Conservation (phyloP, 2,797 vertebrate genomes). For the Rachycentron canadum region DNA sequence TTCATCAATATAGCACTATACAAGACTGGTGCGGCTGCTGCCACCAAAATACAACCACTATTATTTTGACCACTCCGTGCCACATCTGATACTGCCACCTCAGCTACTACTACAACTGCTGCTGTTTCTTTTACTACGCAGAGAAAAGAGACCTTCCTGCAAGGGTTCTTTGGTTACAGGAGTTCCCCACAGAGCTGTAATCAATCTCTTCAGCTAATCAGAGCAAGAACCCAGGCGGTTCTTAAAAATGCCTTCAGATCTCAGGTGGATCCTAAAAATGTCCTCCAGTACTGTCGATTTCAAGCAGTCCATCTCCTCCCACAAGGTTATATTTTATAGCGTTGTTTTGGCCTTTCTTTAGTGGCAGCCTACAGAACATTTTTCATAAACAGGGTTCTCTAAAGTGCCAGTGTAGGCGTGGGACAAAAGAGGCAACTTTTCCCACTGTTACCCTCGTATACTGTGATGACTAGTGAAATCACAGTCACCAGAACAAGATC, state of each 20-base stretch:
- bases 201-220: conserved; percentile 57
- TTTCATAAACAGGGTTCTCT: conserved; percentile 44
- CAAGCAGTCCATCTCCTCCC: conserved; percentile 30
- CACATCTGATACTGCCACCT: conserved; percentile 55
- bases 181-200: conserved; percentile 37
- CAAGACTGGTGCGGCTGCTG: conserved; percentile 70
- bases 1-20: conserved; percentile 80
- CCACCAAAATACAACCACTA: conserved; percentile 68
- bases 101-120: conserved; percentile 8
- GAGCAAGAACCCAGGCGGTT: conserved; percentile 23
- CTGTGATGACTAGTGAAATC: conserved; percentile 40
- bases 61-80: conserved; percentile 68
- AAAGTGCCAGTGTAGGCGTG: conserved; percentile 52
- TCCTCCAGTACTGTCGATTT: conserved; percentile 36
- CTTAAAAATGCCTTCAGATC: conserved; percentile 30
- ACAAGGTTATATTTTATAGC: conserved; percentile 30
- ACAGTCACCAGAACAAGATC: conserved; percentile 10
- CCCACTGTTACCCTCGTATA: conserved; percentile 20
- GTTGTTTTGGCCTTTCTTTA: conserved; percentile 35
- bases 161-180: conserved; percentile 29
- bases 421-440: conserved; percentile 47
- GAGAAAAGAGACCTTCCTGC: conserved; percentile 26
- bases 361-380: conserved; percentile 27
- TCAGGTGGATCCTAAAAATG: conserved; percentile 41
- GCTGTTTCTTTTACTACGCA: conserved; percentile 32